Conservation (phyloP, 2,888 invertebrate species). For the Nomada flava region DNA sequence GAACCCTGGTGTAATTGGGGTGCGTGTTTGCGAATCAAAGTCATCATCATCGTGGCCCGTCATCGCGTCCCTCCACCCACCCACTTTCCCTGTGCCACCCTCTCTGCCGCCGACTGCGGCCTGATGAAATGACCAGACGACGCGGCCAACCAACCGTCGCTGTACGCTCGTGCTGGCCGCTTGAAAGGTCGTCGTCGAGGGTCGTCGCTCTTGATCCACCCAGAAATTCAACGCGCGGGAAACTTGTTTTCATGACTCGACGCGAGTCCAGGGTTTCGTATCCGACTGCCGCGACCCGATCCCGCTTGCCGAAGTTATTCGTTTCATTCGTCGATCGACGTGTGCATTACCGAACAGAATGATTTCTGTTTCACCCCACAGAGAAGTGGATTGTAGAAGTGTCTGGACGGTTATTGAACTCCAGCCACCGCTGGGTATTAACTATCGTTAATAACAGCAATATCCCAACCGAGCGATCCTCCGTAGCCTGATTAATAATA, state of each 20-base stretch:
- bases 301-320: no score
- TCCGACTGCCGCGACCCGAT: constrained; percentile 13
- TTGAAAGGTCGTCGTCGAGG: constrained; percentile 65
- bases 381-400: background rate
- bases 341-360: no score
- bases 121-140: constrained; percentile 75
- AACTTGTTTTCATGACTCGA: constrained; percentile 50
- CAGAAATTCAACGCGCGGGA: constrained; percentile 53
- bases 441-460: background rate
- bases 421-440: background rate
- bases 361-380: background rate
- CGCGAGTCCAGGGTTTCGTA: constrained; percentile 10
- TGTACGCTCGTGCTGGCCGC: constrained; percentile 34
- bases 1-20: constrained; percentile 81
- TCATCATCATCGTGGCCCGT: constrained; percentile 81
- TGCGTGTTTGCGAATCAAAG: constrained; percentile 84
- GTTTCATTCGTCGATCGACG: no score
- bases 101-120: constrained; percentile 36
- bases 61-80: constrained; percentile 66
- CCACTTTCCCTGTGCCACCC: background rate
- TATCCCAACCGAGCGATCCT: background rate
- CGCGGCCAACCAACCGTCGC: constrained; percentile 54
- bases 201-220: constrained; percentile 60
- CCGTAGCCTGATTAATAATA: background rate
- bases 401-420: background rate